Percentiles rank a stretch among this genome's conserved stretches.
phyloP scores from a whole-genome alignment of 2,888 invertebrate species.

The Dynastes grantii region DNA sequence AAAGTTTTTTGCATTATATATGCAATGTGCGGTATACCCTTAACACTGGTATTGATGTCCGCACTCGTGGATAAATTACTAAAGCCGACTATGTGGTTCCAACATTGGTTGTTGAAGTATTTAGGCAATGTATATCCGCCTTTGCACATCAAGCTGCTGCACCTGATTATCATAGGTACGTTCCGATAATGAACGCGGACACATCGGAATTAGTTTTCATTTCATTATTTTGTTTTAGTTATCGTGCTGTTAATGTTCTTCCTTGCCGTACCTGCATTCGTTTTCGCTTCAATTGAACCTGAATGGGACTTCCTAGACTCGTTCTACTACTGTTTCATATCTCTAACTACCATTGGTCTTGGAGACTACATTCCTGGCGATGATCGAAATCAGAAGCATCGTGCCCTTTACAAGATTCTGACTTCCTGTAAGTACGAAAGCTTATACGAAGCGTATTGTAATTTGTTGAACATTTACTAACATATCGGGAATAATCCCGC shows the following conservation, averaged over 20 bases:
- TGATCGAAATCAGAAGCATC: conserved; percentile 81
- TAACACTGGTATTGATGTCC: conserved; percentile 87
- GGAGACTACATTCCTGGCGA: conserved; percentile 94
- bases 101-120: conserved; percentile 80
- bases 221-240: conserved; percentile 69
- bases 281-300: conserved; percentile 84
- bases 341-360: conserved; percentile 89
- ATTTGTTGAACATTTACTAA: too few species aligned
- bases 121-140: conserved; percentile 83
- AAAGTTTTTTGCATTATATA: conserved; percentile 92
- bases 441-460: not conserved
- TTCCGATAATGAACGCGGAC: not conserved
- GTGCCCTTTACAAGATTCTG: conserved; percentile 87
- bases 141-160: conserved; percentile 84
- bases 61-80: conserved; percentile 88
- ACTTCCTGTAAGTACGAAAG: conserved; percentile 78
- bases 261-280: conserved; percentile 82
- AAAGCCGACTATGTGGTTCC: conserved; percentile 81
- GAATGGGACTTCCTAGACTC: conserved; percentile 91
- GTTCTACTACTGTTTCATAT: conserved; percentile 93
- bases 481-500: too few species aligned
- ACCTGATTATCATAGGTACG: conserved; percentile 80
- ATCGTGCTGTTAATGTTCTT: conserved; percentile 73
- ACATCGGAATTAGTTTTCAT: conserved; percentile 33
- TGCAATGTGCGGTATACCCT: conserved; percentile 88